Evolutionary conservation across 2,888 invertebrate species (phyloP).

Genomic region (Napeogenes inachia): DNA sequence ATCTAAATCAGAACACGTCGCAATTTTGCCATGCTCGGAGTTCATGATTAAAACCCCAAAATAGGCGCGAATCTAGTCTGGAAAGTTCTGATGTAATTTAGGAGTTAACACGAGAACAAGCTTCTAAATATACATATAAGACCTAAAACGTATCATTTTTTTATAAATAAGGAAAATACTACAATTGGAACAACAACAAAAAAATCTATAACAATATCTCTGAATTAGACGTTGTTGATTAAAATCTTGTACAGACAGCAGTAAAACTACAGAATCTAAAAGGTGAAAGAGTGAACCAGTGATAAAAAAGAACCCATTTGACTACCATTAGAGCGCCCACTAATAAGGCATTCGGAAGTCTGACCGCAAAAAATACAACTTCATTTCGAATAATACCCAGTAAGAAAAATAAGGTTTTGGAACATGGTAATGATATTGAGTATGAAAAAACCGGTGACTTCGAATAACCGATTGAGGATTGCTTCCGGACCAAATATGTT

Average conservation of each 20-base stretch:
- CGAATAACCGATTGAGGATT: slow-evolving; percentile 20
- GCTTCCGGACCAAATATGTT: slow-evolving; percentile 31
- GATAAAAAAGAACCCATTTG: slow-evolving; percentile 10
- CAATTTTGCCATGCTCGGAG: too few species aligned
- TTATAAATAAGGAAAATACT: too few species aligned
- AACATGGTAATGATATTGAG: slow-evolving; percentile 58
- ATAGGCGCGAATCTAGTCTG: too few species aligned
- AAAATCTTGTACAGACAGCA: not conserved
- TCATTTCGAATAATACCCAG: slow-evolving; percentile 61
- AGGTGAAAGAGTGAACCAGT: slow-evolving; percentile 8
- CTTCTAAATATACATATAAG: too few species aligned
- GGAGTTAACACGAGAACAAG: too few species aligned
- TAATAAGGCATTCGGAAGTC: slow-evolving; percentile 44
- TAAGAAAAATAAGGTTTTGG: slow-evolving; percentile 62
- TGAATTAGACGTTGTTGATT: too few species aligned
- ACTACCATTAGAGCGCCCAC: slow-evolving; percentile 10
- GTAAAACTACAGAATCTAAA: not conserved
- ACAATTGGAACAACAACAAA: too few species aligned
- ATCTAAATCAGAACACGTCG: too few species aligned
- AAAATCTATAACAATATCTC: too few species aligned
- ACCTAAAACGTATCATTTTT: too few species aligned
- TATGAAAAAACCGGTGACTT: slow-evolving; percentile 34
- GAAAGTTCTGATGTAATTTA: too few species aligned
- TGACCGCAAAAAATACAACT: slow-evolving; percentile 60
- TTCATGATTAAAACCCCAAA: too few species aligned